Evolutionary conservation across 2,888 invertebrate species (phyloP), one percentile per base, ranked within the genome.

Genomic region (Caenorhabditis panamensis): DNA sequence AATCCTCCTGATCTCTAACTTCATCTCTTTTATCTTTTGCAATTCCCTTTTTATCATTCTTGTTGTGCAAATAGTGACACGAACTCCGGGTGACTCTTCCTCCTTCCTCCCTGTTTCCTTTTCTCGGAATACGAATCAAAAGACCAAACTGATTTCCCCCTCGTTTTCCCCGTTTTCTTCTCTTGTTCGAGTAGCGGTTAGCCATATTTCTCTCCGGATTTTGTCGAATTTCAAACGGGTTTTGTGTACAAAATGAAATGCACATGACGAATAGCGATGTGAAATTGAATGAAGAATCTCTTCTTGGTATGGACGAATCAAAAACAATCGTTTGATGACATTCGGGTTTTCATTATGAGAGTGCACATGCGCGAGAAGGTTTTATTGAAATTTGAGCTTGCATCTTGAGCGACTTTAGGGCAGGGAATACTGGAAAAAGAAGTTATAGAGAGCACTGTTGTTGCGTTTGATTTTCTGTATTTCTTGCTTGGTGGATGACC

Each of bases 31-130:
- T 41, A 20, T 54, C 20, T 28, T 53, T 58, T 58, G 13, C 56
- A 8, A 36, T 49, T 72, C 53, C 37, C 18, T 47, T 18, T 41
- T 41, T 61, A 71, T 66, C 58, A 26, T 64, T 62, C 62, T 66
- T 73, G 66, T 59, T 73, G 73, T 73, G 66, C 73, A 59, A 73
- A 64, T 64, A 64, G 64, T 72, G 58, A 72, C 63, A 64, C 72
- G 37, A 64, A 66, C 26, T 28, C 31, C 73, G 73, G 73, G 73
- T 73, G 49, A 24, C 9, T 53, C 37, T n/a, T 5, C 22, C 18
- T 56, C n/a, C 22, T 24, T 56, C 58, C 37, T 11, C 37, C 20
- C 58, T 37, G 16, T 44, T 24, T 37, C 22, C 26, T 4, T 26
- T 4, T 53, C 53, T 53, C 56, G 31, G 16, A 41, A 28, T 36